A percentile compares a stretch with the other conserved stretches of the same genome.
phyloP scores from a whole-genome alignment of 1,140 invertebrate species.

The Atta cephalotes region DNA sequence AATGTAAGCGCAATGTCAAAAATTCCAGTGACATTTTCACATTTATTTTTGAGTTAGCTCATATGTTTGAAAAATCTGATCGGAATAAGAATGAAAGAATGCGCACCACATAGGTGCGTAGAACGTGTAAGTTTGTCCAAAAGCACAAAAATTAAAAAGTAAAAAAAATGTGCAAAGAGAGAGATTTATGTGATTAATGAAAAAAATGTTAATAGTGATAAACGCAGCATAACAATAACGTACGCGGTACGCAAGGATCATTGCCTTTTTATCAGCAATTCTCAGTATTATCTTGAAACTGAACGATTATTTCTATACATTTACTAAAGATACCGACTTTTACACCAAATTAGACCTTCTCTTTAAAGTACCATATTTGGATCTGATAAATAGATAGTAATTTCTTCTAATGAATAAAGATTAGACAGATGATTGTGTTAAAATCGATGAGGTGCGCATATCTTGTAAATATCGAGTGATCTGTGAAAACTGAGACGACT shows the following conservation, averaged over 20 bases:
- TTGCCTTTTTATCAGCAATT: background rate
- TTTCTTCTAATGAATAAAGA: background rate
- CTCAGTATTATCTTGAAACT: background rate
- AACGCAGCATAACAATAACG: background rate
- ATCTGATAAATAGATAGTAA: background rate
- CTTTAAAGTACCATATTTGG: background rate
- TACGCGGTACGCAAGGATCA: background rate
- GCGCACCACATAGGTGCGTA: background rate
- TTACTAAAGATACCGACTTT: background rate
- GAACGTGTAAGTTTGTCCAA: background rate
- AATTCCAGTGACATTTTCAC: background rate
- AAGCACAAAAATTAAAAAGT: background rate
- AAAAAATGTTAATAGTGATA: slow-evolving; percentile 17
- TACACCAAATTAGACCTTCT: background rate
- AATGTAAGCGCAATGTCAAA: background rate
- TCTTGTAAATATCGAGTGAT: slow-evolving; percentile 30
- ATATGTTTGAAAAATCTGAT: background rate
- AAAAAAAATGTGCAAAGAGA: background rate
- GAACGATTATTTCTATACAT: background rate
- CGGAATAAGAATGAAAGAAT: background rate
- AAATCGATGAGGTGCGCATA: slow-evolving; percentile 9
- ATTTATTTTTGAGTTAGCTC: background rate
- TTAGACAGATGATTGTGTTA: background rate
- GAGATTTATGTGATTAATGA: background rate
- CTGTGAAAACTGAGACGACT: slow-evolving; percentile 6